These are phyloP conservation scores for Drusus annulatus DNA, from an alignment of 1,140 invertebrate species.

Conservation along the genomic window DNA sequence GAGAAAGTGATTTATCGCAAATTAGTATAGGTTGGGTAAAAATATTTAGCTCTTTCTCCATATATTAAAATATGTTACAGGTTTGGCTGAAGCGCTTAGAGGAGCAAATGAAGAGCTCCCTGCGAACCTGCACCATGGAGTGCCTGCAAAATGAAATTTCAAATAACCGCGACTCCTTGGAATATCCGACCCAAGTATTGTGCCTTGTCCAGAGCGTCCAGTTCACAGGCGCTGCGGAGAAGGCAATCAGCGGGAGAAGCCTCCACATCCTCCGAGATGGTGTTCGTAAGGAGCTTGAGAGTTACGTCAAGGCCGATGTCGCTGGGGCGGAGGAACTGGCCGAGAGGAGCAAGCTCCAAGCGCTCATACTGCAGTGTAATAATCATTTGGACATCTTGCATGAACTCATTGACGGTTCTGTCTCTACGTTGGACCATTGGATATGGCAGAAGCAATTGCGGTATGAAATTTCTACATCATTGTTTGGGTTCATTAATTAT, in stretches of 20 bases:
- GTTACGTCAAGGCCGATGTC: slow-evolving; percentile 63
- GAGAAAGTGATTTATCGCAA: too few relatives aligned
- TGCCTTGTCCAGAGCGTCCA: slow-evolving; percentile 79
- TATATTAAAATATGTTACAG: slow-evolving; percentile 63
- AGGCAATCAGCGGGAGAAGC: slow-evolving; percentile 79
- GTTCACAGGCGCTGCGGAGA: slow-evolving; percentile 89
- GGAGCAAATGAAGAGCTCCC: slow-evolving; percentile 86
- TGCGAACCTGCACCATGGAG: slow-evolving; percentile 78
- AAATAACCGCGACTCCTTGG: slow-evolving; percentile 79
- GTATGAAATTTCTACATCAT: slow-evolving; percentile 64
- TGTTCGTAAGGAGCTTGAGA: slow-evolving; percentile 64
- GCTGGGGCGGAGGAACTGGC: slow-evolving; percentile 65
- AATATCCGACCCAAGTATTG: slow-evolving; percentile 91
- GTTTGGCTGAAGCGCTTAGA: slow-evolving; percentile 88
- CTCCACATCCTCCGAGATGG: slow-evolving; percentile 70
- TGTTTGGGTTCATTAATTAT: not conserved
- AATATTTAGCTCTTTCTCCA: not conserved
- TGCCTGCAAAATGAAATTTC: slow-evolving; percentile 75
- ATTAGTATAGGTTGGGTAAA: not conserved
- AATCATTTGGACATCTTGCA: slow-evolving; percentile 90
- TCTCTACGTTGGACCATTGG: slow-evolving; percentile 84
- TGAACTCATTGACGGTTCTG: slow-evolving; percentile 79
- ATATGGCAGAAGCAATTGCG: slow-evolving; percentile 96
- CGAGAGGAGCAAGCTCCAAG: slow-evolving; percentile 77
- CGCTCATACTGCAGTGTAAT: slow-evolving; percentile 93